Evolutionary conservation across 2,888 invertebrate genomes (phyloP).

Genomic region (Drosophila imparisetae): DNA sequence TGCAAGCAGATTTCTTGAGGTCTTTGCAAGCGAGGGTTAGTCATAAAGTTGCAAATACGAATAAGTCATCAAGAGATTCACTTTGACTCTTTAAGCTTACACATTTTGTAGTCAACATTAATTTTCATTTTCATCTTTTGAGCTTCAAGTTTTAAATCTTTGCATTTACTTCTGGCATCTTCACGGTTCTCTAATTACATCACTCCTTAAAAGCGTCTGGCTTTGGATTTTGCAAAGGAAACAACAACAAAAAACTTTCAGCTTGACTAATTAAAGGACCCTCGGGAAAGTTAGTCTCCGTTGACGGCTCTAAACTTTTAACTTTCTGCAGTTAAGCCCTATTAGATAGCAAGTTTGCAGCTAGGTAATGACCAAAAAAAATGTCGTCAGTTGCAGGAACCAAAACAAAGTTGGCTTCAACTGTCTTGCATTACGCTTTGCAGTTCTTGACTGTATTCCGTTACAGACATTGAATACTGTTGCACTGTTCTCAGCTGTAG

Average conservation of each 20-base stretch:
- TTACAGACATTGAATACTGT: slow-evolving; percentile 17
- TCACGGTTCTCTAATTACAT: background rate
- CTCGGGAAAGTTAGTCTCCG: slow-evolving; percentile 26
- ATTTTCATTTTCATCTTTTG: background rate
- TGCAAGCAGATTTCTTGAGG: slow-evolving; percentile 8
- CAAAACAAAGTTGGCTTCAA: slow-evolving; percentile 44
- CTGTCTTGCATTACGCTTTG: slow-evolving; percentile 19
- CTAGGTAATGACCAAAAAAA: slow-evolving; percentile 31
- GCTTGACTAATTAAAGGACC: slow-evolving; percentile 25
- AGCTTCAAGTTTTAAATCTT: too few species aligned
- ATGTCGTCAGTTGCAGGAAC: slow-evolving; percentile 13
- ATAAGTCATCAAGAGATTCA: background rate
- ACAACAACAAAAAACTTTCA: background rate
- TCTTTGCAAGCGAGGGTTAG: slow-evolving; percentile 7
- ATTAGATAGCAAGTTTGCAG: slow-evolving; percentile 48
- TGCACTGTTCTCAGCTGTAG: slow-evolving; percentile 11
- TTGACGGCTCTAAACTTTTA: slow-evolving; percentile 35
- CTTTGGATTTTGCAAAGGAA: background rate
- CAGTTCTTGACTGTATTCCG: slow-evolving; percentile 7
- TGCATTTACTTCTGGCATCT: background rate
- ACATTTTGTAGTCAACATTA: background rate
- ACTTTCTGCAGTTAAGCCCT: slow-evolving; percentile 51
- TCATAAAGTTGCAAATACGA: background rate
- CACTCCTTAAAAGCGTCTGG: background rate
- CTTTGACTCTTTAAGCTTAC: background rate